Evolutionary conservation across 1,140 invertebrate species (phyloP), one percentile per base, ranked within the genome.

Genomic region (Drosophila equinoxialis): DNA sequence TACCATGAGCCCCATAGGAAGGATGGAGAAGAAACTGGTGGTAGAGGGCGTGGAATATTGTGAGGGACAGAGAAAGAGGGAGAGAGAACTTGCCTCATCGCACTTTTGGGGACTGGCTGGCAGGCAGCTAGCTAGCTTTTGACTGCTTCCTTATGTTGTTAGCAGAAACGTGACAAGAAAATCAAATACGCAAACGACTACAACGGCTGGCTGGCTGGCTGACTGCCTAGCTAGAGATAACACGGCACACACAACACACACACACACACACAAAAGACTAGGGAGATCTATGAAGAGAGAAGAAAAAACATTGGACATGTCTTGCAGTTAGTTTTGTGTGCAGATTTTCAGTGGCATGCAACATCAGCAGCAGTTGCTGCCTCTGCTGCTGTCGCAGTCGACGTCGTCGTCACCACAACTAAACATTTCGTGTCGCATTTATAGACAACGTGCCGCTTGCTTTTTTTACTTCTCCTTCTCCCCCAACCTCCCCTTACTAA

Each of bases 71-170:
- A 30, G 30, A 30, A 6, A 30, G 30, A 30, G 30, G 6, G 30
- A 30, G 5, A 6, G 30, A 30, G 30, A 30, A 30, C 23, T 33
- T 13, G 69, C 37, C 37, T 11, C 10, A 39, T 37, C 10, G 37
- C 10, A 39, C 37, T 11, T 13, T 11, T 39, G 37, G 37, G 37
- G 3, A 71, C 42, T 68, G 67, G 39, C 75, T 58, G 69, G 14
- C 41, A 51, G 66, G n/a, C 54, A 48, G 62, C 55, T 14, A 64
- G 33, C 65, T 66, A 83, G 80, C 85, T 75, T 89, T 81, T 84
- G 84, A 89, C 84, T 87, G 84, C 84, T 87, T 87, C 84, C 84
- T 89, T 87, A 87, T 87, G 84, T 87, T 87, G 84, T 87, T 87
- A 87, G 84, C 80, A 77, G 77, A 71, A 89, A 87, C 84, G 84